Conservation (phyloP, 2,113 vertebrate species). For the Chiloscyllium plagiosum region DNA sequence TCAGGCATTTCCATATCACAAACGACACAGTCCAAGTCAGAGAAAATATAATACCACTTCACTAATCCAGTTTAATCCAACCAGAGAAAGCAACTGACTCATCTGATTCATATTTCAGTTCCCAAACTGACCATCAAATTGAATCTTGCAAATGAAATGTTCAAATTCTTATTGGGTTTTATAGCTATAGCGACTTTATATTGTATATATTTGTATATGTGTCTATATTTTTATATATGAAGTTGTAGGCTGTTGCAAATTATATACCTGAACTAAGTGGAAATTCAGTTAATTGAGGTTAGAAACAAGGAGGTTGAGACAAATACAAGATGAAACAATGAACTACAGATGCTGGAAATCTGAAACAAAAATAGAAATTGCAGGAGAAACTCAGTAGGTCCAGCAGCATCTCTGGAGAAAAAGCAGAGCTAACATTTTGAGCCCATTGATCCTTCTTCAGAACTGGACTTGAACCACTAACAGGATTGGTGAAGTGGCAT, state of each 20-base stretch:
- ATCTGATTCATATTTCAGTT: not conserved
- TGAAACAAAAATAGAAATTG: too few relatives aligned
- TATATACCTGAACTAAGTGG: not conserved
- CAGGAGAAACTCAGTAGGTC: too few relatives aligned
- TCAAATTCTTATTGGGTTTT: not conserved
- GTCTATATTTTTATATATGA: too few relatives aligned
- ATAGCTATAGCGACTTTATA: too few relatives aligned
- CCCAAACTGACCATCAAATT: not conserved
- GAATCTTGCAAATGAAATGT: not conserved
- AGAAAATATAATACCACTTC: not conserved
- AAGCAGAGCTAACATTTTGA: too few relatives aligned
- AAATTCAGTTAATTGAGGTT: not conserved
- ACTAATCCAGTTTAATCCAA: not conserved
- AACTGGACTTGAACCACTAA: too few relatives aligned
- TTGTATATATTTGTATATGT: too few relatives aligned
- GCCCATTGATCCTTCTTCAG: too few relatives aligned
- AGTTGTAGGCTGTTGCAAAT: not conserved
- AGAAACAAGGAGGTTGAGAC: not conserved
- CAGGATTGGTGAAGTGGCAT: not conserved
- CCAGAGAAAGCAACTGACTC: not conserved
- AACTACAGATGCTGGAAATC: too few relatives aligned
- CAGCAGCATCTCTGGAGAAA: too few relatives aligned
- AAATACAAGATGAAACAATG: not conserved
- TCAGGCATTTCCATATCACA: not conserved
- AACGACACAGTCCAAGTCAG: not conserved